These are phyloP conservation scores for Enteromius paludinosus DNA, from an alignment of 2,797 vertebrate genomes.

Conservation along the genomic window DNA sequence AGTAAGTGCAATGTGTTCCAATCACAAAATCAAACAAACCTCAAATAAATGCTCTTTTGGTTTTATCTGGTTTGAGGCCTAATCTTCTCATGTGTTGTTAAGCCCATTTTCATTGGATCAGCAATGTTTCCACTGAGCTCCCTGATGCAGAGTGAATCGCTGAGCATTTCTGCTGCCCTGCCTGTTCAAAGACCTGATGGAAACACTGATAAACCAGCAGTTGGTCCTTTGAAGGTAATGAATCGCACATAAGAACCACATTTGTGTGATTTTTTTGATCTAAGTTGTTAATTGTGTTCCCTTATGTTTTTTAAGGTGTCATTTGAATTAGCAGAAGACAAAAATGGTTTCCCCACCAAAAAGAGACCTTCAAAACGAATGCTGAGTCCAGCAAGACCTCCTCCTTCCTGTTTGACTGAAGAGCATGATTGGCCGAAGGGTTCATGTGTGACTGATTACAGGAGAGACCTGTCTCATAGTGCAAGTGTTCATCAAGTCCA, in stretches of 20 bases:
- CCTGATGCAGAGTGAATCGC: constrained; percentile 79
- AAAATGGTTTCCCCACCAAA: constrained; percentile 69
- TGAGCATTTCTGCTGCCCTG: constrained; percentile 77
- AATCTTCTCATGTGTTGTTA: background rate
- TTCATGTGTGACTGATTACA: constrained; percentile 40
- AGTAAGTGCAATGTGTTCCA: constrained; percentile 70
- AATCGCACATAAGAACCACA: background rate
- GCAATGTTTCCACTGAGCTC: constrained; percentile 78
- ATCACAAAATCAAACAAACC: background rate
- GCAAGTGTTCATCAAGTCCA: constrained; percentile 23
- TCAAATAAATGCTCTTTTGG: background rate
- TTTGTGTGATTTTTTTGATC: background rate
- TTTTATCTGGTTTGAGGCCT: background rate
- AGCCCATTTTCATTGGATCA: constrained; percentile 74
- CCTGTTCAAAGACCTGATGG: constrained; percentile 74
- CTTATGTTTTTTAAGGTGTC: constrained; percentile 79
- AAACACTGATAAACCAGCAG: constrained; percentile 62
- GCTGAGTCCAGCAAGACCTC: constrained; percentile 55
- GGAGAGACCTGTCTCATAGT: constrained; percentile 29
- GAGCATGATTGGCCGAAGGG: constrained; percentile 25
- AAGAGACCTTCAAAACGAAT: constrained; percentile 48
- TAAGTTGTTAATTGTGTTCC: background rate
- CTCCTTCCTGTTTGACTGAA: constrained; percentile 46
- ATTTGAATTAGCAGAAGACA: constrained; percentile 79
- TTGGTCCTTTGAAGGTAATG: constrained; percentile 88